Conservation (phyloP, 2,888 invertebrate species). For the Aromia moschata region DNA sequence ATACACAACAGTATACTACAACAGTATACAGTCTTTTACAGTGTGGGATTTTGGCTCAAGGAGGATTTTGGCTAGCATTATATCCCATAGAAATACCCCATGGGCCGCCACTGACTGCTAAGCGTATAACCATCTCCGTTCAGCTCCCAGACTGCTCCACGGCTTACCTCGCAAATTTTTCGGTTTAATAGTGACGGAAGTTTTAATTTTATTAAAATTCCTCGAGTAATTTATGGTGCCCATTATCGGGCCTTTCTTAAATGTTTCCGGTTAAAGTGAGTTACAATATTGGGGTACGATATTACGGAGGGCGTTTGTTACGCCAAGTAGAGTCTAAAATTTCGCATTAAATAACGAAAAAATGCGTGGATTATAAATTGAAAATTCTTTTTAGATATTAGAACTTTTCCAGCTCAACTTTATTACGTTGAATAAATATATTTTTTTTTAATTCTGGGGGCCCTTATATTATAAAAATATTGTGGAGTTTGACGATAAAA, state of each 20-base stretch:
- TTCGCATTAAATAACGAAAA: background rate
- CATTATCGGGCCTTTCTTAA: conserved; percentile 18
- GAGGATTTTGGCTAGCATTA: no score
- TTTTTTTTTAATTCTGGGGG: no score
- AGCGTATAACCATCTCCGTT: conserved; percentile 28
- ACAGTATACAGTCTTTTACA: no score
- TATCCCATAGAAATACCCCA: no score
- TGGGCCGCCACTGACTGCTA: conserved; percentile 44
- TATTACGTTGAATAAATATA: no score
- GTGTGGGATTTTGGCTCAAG: no score
- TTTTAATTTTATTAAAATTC: conserved; percentile 26
- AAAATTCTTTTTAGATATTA: no score
- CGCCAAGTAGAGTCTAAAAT: background rate
- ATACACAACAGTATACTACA: no score
- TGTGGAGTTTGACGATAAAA: no score
- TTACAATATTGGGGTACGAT: conserved; percentile 11
- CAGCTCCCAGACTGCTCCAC: background rate
- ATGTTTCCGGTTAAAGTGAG: conserved; percentile 11
- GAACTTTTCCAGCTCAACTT: no score
- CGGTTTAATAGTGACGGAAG: conserved; percentile 18
- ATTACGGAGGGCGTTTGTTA: conserved; percentile 8
- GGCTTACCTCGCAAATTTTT: conserved; percentile 23
- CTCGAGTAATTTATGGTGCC: conserved; percentile 20
- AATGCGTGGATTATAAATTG: background rate
- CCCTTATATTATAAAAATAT: no score